A percentile compares a stretch with the other conserved stretches of the same genome.
phyloP scores from a whole-genome alignment of 35 echinoderm and acorn worm genomes.

The Hemicentrotus pulcherrimus region DNA sequence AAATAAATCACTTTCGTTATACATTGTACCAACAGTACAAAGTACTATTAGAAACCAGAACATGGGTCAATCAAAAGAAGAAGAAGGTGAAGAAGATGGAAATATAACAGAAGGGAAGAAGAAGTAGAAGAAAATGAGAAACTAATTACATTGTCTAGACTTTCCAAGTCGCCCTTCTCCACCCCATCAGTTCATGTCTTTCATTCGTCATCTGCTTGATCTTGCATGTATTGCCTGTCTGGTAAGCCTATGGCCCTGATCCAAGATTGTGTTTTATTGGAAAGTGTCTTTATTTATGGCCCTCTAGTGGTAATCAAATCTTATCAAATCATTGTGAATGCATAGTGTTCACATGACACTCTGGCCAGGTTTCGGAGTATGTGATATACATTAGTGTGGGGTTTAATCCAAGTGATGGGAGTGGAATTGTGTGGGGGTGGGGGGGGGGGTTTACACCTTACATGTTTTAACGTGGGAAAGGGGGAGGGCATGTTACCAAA shows the following conservation, averaged over 20 bases:
- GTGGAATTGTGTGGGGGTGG: background rate
- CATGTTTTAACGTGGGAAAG: background rate
- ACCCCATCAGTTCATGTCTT: background rate
- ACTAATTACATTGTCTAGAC: background rate
- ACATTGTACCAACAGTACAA: too few relatives aligned
- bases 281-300: background rate
- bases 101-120: too few relatives aligned
- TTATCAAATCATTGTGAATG: background rate
- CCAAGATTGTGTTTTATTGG: background rate
- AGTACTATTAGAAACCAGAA: background rate
- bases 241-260: background rate
- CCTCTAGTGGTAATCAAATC: background rate
- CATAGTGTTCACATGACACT: background rate
- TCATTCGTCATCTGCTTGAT: background rate
- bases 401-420: background rate
- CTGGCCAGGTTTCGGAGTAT: background rate
- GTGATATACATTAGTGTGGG: background rate
- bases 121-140: background rate
- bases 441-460: background rate
- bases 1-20: too few relatives aligned
- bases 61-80: background rate
- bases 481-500: too few relatives aligned
- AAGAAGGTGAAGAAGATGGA: too few relatives aligned
- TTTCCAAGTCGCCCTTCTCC: background rate
- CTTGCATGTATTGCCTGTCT: background rate